A percentile compares a stretch with the other conserved stretches of the same genome.
phyloP scores from a whole-genome alignment of 1,140 invertebrate species.

The Arion vulgaris region DNA sequence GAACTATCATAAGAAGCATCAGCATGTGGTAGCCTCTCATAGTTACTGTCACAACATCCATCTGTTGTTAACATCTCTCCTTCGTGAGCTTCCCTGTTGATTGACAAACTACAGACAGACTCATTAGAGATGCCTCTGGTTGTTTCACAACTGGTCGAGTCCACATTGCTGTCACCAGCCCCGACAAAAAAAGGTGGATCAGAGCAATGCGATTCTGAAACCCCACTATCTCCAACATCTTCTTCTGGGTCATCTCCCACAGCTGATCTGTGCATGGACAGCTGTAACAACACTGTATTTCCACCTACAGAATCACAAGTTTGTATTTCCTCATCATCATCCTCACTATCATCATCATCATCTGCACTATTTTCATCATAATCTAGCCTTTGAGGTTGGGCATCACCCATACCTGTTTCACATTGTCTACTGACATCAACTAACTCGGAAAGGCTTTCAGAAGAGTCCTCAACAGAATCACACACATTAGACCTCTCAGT shows the following conservation, averaged over 20 bases:
- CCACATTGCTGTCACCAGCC: neutral
- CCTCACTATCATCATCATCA: slow-evolving; percentile 5
- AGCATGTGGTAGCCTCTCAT: slow-evolving; percentile 11
- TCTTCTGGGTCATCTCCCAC: neutral
- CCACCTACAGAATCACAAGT: slow-evolving; percentile 25
- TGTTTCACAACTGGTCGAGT: slow-evolving; percentile 28
- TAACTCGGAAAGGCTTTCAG: neutral
- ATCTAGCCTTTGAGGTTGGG: neutral
- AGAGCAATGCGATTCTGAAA: slow-evolving; percentile 25
- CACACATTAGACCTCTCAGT: neutral
- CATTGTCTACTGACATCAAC: neutral
- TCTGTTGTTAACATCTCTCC: neutral
- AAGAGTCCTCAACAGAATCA: slow-evolving; percentile 24
- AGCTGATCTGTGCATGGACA: neutral
- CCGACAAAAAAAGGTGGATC: neutral
- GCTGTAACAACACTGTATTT: neutral
- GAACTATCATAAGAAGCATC: neutral
- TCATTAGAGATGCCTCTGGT: neutral
- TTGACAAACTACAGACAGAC: neutral
- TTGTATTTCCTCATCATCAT: slow-evolving; percentile 5
- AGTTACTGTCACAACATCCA: slow-evolving; percentile 38
- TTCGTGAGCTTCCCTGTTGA: neutral
- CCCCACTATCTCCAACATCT: neutral
- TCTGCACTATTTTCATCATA: neutral
- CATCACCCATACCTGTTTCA: neutral